Base-by-base conservation (phyloP, 2,888 invertebrate genomes). In the Ceratothoa steindachneri region DNA sequence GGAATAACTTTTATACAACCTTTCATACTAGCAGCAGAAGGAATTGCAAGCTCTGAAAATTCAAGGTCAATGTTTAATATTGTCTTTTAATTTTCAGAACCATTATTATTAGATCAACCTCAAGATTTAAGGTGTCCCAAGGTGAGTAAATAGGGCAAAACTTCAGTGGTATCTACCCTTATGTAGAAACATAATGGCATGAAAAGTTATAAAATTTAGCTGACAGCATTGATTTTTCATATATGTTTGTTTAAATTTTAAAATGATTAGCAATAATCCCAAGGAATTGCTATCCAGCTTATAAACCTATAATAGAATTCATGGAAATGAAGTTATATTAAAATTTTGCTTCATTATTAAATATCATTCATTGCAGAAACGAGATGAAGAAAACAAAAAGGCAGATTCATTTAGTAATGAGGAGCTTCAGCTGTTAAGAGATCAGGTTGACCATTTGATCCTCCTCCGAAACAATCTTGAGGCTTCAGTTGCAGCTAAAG, bases 401-500 rank as follows among this genome's bases (percentile, higher is more conserved):
- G 1, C 22, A n/a, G n/a, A 24, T 30, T 28, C 2, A 2, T n/a
- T n/a, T 30, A 15, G 15, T 15, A 19, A 1, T 28, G 67, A 67
- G 22, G 67, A 67, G 7, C 67, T 30, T 1, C 2, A 67, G 31
- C n/a, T n/a, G 51, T 19, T 77, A 28, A 74, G 22, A 30, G 77
- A 77, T 12, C 51, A 74, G 30, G 12, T 74, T 30, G 67, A 71
- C 19, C 77, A 77, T 60, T 30, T 77, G 5, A 74, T 70, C n/a
- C 51, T 55, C 0, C 64, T 77, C 29, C 31, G 77, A 4, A 74
- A 77, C 24, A 77, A 77, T 65, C 51, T 77, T n/a, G 77, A 77
- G 55, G 72, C 69, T 0, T 55, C 74, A 3, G 55, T 69, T 12
- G 28, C 31, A 30, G 22, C 27, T 15, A 77, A 77, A 41, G 77